Evolutionary conservation across 2,113 vertebrate species (phyloP).

Genomic region (Meleagris gallopavo): DNA sequence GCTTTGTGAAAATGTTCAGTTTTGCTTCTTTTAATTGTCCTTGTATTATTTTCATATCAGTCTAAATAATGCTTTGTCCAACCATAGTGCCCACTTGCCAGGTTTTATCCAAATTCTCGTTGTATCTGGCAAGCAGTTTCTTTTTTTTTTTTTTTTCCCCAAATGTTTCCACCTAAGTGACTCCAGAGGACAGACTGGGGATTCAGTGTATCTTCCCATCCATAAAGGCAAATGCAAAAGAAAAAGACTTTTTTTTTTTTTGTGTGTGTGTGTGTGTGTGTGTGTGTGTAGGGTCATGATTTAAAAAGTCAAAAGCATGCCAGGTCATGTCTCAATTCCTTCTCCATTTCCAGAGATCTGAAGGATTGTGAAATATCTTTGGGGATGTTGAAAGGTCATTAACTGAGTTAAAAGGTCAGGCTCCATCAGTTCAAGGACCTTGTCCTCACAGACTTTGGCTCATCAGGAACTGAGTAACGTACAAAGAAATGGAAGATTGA

Average conservation of each 20-base stretch:
- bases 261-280: too few relatives aligned
- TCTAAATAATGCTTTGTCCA: not conserved
- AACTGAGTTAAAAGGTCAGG: not conserved
- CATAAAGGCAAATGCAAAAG: not conserved
- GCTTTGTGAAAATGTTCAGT: not conserved
- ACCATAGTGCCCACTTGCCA: not conserved
- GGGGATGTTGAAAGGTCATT: not conserved
- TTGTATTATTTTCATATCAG: not conserved
- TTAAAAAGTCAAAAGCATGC: not conserved
- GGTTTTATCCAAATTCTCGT: not conserved
- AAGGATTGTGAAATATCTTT: not conserved
- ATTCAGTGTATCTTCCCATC: not conserved
- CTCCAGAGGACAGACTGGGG: not conserved
- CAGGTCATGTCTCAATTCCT: not conserved
- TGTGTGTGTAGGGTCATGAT: not conserved
- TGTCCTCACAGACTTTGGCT: not conserved
- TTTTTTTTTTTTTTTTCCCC: not conserved
- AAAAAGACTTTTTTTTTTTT: not conserved
- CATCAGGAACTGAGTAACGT: not conserved
- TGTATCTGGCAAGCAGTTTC: not conserved
- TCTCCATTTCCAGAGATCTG: not conserved
- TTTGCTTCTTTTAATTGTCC: not conserved
- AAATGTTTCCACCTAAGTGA: not conserved
- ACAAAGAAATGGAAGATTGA: not conserved
- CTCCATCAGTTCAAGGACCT: not conserved